Conservation (phyloP, 2,113 vertebrate species). For the Alethe diademata region DNA sequence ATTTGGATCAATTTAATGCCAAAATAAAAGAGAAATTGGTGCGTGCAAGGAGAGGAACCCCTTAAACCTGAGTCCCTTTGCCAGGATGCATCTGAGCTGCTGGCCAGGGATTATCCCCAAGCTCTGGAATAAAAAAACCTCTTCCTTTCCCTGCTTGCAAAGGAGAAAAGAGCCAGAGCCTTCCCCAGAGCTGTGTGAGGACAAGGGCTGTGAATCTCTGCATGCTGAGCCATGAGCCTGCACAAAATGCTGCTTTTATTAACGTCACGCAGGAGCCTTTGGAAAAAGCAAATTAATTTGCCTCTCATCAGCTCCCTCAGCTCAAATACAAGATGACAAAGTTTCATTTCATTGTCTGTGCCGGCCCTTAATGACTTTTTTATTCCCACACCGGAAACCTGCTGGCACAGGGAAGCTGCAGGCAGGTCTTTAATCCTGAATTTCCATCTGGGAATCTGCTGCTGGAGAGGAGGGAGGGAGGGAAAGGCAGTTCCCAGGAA, state of each 20-base stretch:
- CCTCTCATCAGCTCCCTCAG: not conserved
- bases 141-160: not conserved
- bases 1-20: not conserved
- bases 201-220: fast-evolving
- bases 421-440: not conserved
- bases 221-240: not conserved
- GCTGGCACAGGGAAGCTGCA: not conserved
- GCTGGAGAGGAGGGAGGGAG: not conserved
- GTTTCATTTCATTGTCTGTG: not conserved
- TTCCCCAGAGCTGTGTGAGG: not conserved
- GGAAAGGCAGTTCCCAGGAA: not conserved
- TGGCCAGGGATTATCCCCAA: not conserved
- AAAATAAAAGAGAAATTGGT: not conserved
- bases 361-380: not conserved
- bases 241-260: not conserved
- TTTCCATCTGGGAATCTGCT: not conserved
- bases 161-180: not conserved
- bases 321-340: not conserved
- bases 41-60: not conserved
- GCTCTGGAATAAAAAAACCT: not conserved
- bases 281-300: not conserved
- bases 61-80: fast-evolving
- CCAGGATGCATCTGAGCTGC: not conserved
- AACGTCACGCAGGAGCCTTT: not conserved
- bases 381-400: not conserved